These are phyloP conservation scores for Cosmia trapezina DNA, from an alignment of 2,888 invertebrate species.

Conservation along the genomic window DNA sequence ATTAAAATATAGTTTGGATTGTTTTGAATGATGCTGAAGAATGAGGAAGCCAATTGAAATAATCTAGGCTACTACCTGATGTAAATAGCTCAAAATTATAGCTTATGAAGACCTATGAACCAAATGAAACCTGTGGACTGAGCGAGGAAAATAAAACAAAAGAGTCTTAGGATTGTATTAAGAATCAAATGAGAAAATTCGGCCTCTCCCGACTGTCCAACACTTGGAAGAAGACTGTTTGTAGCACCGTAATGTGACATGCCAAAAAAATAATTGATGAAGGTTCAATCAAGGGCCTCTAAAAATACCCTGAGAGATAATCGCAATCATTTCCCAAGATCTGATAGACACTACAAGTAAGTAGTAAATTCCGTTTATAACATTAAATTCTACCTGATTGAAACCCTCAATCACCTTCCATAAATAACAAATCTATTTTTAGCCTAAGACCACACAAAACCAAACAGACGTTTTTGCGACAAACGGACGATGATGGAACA, in stretches of 20 bases:
- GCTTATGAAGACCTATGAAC: neutral
- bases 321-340: neutral
- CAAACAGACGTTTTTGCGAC: constrained; percentile 5
- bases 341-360: neutral
- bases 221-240: too few species aligned
- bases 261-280: too few species aligned
- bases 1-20: neutral
- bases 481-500: constrained; percentile 8
- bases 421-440: neutral
- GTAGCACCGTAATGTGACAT: too few species aligned
- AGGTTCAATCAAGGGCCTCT: neutral
- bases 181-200: neutral
- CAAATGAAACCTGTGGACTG: too few species aligned
- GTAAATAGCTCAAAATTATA: neutral
- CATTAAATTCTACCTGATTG: neutral
- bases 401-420: neutral
- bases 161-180: neutral
- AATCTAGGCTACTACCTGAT: neutral
- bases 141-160: neutral
- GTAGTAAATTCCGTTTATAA: neutral
- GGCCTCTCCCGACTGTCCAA: too few species aligned
- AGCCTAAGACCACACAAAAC: constrained; percentile 34
- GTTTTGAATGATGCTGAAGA: neutral
- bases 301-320: neutral
- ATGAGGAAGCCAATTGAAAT: neutral